Percentiles rank a stretch among this genome's conserved stretches.
Conservation (phyloP, 2,888 invertebrate genomes). For the Bombyx huttoni region DNA sequence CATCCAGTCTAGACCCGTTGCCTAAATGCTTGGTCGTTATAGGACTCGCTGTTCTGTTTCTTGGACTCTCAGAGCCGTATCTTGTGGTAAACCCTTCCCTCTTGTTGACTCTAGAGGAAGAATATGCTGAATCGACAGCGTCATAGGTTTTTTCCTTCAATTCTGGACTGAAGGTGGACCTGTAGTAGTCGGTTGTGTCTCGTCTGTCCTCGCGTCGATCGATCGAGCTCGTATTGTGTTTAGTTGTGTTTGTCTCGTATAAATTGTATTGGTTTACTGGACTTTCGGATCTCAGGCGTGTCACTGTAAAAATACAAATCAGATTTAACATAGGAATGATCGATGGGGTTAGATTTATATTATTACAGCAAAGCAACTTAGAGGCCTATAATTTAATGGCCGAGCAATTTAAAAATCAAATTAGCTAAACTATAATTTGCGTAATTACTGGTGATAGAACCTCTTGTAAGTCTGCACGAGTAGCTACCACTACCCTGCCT, state of each 20-base stretch:
- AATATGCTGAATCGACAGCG: constrained; percentile 57
- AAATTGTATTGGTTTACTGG: constrained; percentile 55
- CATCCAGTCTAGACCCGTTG: constrained; percentile 57
- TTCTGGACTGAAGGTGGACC: constrained; percentile 46
- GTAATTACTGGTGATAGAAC: too few species aligned
- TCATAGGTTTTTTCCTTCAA: constrained; percentile 56
- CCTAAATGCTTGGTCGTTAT: constrained; percentile 70
- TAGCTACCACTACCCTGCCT: too few species aligned
- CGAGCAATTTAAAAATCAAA: too few species aligned
- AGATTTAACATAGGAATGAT: neutral
- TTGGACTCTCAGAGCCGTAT: constrained; percentile 59
- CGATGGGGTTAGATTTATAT: too few species aligned
- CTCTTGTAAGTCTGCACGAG: too few species aligned
- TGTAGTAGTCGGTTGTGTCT: constrained; percentile 59
- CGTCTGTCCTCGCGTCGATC: constrained; percentile 58
- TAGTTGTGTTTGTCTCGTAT: constrained; percentile 46
- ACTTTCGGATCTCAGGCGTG: constrained; percentile 59
- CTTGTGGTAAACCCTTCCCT: constrained; percentile 40
- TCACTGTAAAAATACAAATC: constrained; percentile 30
- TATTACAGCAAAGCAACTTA: too few species aligned
- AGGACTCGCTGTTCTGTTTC: constrained; percentile 59
- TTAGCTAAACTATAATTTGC: too few species aligned
- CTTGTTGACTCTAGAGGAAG: constrained; percentile 48
- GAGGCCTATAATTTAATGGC: too few species aligned
- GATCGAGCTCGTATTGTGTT: constrained; percentile 47